Base-by-base conservation (phyloP, 2,797 vertebrate species). In the Cynodonichthys magdalenae region DNA sequence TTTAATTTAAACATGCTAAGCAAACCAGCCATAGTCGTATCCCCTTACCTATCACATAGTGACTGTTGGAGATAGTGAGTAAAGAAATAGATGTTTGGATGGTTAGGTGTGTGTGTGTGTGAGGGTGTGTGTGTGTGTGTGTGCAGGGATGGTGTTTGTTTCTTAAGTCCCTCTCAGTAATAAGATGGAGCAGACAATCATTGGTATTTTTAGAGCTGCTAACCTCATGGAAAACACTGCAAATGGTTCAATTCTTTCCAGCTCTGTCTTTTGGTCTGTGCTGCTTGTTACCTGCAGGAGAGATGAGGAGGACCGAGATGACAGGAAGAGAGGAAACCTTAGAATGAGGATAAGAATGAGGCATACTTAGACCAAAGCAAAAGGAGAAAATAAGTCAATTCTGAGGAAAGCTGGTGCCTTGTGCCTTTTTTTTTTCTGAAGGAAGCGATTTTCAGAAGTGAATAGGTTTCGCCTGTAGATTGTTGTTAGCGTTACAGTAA, bases 141-240 rank as follows among this genome's bases (percentile, higher is more conserved):
- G 24, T 24, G 24, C 17, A 47, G n/a, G 27, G 1, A 47, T 0
- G 6, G 61, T 51, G 24, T 10, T 15, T 59, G 46, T n/a, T 3
- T 71, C 59, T 59, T 27, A 24, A 81, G 54, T 61, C 52, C 57
- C 44, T 60, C 55, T 31, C 62, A 69, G 69, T 86, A 84, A 85
- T 80, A 82, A 84, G 79, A 66, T 34, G 65, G 69, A 77, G 66
- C 66, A 64, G 65, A 66, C 53, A 68, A 66, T 71, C 74, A 74
- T 80, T 71, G 59, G 75, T 84, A 87, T 85, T 83, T 87, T 88
- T 89, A 87, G 77, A 34, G 31, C 31, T 34, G 31, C 71, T 77
- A 68, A 51, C 67, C 74, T 80, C 59, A 57, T 57, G 60, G 64
- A 66, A 69, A 79, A 57, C 29, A 74, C 8, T 78, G 82, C 81